Evolutionary conservation across 2,888 invertebrate species (phyloP).

Genomic region (Morpho deidamia): DNA sequence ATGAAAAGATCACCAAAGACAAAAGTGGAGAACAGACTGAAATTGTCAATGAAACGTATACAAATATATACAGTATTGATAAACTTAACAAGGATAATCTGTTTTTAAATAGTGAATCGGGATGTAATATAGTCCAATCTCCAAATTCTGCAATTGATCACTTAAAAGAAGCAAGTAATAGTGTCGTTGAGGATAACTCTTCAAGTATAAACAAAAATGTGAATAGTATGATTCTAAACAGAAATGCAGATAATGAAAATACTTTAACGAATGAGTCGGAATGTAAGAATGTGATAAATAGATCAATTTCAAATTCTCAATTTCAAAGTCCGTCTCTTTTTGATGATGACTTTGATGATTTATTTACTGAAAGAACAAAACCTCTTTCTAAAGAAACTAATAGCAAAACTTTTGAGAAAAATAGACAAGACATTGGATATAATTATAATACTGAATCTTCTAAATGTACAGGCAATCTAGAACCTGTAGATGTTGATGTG

Average conservation of each 20-base stretch:
- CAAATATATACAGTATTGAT: no score
- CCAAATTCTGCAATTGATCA: background rate
- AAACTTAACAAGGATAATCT: slow-evolving; percentile 39
- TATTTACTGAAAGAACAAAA: slow-evolving; percentile 17
- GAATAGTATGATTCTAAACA: slow-evolving; percentile 4
- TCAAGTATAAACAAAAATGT: slow-evolving; percentile 2
- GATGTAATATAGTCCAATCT: background rate
- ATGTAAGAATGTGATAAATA: slow-evolving; percentile 9
- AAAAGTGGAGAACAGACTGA: slow-evolving; percentile 2
- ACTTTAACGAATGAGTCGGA: slow-evolving; percentile 9
- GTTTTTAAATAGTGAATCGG: slow-evolving; percentile 31
- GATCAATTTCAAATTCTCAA: slow-evolving; percentile 3
- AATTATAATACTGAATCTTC: slow-evolving; percentile 5
- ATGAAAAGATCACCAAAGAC: background rate
- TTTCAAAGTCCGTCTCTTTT: slow-evolving; percentile 33
- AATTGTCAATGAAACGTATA: background rate
- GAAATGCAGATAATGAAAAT: slow-evolving; percentile 7
- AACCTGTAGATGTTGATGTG: no score
- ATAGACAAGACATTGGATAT: slow-evolving; percentile 2
- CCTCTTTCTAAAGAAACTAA: slow-evolving; percentile 3
- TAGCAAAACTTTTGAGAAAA: slow-evolving; percentile 4
- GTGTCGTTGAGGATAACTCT: slow-evolving; percentile 3
- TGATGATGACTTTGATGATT: slow-evolving; percentile 39
- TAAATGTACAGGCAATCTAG: no score
- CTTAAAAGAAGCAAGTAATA: background rate